These are phyloP conservation scores for Geococcyx californianus DNA, from an alignment of 2,113 vertebrate genomes.

Conservation along the genomic window DNA sequence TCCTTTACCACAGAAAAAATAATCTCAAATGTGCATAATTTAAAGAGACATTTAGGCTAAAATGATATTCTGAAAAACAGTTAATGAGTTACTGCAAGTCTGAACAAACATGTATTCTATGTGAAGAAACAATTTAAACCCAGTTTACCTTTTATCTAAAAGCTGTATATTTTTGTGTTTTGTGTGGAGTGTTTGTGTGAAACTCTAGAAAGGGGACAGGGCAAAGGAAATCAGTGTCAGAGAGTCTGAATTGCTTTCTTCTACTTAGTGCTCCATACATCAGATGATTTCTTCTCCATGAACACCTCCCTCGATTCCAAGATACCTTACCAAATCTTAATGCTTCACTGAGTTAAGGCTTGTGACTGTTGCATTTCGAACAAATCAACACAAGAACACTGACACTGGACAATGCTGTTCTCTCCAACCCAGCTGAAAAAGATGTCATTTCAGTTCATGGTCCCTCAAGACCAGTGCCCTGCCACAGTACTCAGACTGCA, in stretches of 20 bases:
- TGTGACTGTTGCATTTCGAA: not conserved
- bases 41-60: not conserved
- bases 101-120: not conserved
- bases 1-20: not conserved
- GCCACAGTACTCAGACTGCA: not conserved
- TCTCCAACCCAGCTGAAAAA: not conserved
- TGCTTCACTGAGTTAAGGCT: not conserved
- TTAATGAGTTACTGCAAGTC: not conserved
- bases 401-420: not conserved
- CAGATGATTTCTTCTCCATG: not conserved
- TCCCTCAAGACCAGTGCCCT: not conserved
- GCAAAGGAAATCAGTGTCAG: not conserved
- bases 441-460: not conserved
- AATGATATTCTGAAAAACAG: not conserved
- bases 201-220: not conserved
- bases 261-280: not conserved
- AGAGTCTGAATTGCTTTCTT: not conserved
- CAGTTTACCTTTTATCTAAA: not conserved
- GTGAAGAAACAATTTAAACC: not conserved
- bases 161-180: not conserved
- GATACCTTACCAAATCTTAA: not conserved
- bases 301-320: not conserved
- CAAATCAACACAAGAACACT: rapidly evolving
- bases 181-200: not conserved
- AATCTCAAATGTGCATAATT: not conserved